Conservation (phyloP, 2,113 vertebrate genomes). For the Pontoporia blainvillei region DNA sequence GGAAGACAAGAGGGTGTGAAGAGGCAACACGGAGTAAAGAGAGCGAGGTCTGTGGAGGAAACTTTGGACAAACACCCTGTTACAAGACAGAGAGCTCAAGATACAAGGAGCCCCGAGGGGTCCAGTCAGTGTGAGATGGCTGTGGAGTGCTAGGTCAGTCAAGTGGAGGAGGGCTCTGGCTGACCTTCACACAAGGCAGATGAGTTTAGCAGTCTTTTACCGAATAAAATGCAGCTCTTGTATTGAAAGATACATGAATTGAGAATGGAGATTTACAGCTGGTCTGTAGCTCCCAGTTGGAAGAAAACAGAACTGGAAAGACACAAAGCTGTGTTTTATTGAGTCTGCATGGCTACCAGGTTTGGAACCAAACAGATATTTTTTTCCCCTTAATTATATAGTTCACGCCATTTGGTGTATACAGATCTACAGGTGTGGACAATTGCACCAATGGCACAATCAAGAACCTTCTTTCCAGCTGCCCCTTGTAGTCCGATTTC, state of each 20-base stretch:
- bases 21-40: not conserved
- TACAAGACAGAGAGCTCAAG: not conserved
- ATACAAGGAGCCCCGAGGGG: accelerated
- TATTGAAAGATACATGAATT: not conserved
- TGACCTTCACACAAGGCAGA: not conserved
- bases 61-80: accelerated
- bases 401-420: not conserved
- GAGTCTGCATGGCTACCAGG: not conserved
- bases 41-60: not conserved
- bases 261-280: not conserved
- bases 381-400: not conserved
- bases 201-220: not conserved
- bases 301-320: not conserved
- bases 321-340: not conserved
- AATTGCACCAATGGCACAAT: accelerated
- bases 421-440: not conserved
- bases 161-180: not conserved
- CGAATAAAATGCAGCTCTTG: not conserved
- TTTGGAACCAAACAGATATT: not conserved
- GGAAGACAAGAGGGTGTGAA: not conserved
- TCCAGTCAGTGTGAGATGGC: not conserved
- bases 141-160: not conserved
- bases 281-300: not conserved
- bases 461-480: not conserved
- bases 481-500: not conserved